phyloP scores from a whole-genome alignment of 2,797 vertebrate genomes.

The Tragopan temminckii region DNA sequence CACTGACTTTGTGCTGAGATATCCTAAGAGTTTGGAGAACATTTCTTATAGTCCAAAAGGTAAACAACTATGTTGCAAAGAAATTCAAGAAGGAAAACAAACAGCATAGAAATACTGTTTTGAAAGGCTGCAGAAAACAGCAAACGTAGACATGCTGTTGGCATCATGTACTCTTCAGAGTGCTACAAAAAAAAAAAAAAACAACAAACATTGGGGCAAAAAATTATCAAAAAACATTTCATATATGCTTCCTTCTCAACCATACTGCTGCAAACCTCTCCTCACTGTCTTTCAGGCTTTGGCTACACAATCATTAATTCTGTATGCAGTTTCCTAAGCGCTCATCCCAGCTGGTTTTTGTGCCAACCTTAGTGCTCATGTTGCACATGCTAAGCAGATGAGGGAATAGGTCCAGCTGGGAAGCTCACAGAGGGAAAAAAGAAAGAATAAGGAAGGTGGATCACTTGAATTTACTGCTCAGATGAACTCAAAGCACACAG shows the following conservation, averaged over 20 bases:
- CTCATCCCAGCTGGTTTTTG: background rate
- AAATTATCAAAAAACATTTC: background rate
- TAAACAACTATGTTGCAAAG: conserved; percentile 3
- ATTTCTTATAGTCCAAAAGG: background rate
- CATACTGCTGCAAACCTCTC: background rate
- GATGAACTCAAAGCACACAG: background rate
- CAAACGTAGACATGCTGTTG: background rate
- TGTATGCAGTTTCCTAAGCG: background rate
- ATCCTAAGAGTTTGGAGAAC: background rate
- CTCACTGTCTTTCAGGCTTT: background rate
- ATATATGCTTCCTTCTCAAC: background rate
- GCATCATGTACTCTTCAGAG: background rate
- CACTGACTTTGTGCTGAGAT: conserved; percentile 46
- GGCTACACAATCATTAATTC: background rate
- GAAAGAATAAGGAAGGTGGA: background rate
- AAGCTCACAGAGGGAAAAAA: background rate
- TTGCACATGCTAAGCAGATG: background rate
- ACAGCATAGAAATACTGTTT: background rate
- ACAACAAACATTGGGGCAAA: background rate
- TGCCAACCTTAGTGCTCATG: background rate
- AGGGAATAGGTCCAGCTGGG: conserved; percentile 18
- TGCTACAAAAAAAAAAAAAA: background rate
- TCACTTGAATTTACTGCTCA: background rate
- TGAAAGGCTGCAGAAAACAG: background rate
- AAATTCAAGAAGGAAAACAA: background rate